Conservation (phyloP, 2,797 vertebrate species). For the Cyclopterus lumpus region DNA sequence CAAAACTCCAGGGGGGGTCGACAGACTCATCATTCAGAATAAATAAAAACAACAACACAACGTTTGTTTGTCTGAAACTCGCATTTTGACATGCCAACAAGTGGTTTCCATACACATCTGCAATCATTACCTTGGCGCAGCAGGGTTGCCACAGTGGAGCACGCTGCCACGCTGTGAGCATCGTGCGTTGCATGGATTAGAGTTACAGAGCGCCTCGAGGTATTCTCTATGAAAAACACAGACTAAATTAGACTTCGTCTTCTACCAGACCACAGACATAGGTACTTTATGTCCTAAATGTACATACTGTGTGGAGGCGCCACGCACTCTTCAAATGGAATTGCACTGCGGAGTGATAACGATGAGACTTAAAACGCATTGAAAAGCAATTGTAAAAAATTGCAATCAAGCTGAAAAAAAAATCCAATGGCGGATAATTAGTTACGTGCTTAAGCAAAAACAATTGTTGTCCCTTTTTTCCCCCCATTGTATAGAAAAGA, state of each 20-base stretch:
- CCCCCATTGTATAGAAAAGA: neutral
- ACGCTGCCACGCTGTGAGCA: slow-evolving; percentile 68
- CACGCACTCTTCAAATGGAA: neutral
- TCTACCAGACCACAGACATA: slow-evolving; percentile 8
- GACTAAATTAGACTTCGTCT: slow-evolving; percentile 36
- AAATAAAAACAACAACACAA: slow-evolving; percentile 37
- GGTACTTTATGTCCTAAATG: neutral
- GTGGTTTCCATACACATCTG: slow-evolving; percentile 76
- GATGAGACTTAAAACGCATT: slow-evolving; percentile 1
- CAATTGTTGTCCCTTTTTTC: slow-evolving; percentile 1
- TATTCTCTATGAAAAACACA: slow-evolving; percentile 52
- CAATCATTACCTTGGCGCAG: slow-evolving; percentile 76
- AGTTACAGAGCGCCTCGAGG: slow-evolving; percentile 39
- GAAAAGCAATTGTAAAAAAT: slow-evolving; percentile 24
- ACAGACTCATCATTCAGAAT: slow-evolving; percentile 60
- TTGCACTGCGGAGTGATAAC: neutral
- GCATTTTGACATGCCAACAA: slow-evolving; percentile 73
- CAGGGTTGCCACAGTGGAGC: slow-evolving; percentile 66
- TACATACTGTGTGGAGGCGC: too few species aligned
- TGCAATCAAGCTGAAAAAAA: slow-evolving; percentile 30
- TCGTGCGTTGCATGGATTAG: slow-evolving; percentile 63
- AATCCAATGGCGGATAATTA: slow-evolving; percentile 33
- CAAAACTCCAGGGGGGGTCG: slow-evolving; percentile 48
- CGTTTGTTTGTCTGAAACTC: slow-evolving; percentile 61
- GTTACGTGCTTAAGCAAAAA: slow-evolving; percentile 32